Conservation (phyloP, 2,888 invertebrate genomes). For the Limenitis camilla region DNA sequence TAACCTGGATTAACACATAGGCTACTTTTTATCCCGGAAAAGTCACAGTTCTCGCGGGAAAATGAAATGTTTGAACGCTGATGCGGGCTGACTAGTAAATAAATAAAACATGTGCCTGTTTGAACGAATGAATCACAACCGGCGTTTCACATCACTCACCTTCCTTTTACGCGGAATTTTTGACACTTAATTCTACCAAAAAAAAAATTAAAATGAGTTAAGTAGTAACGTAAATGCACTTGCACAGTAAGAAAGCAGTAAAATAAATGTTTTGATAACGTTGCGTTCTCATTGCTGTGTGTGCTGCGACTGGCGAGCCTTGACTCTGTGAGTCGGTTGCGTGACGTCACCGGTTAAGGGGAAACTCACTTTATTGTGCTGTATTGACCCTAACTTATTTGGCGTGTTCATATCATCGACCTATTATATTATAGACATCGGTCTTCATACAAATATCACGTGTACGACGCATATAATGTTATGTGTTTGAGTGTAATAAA, state of each 20-base stretch:
- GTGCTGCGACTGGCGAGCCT: slow-evolving; percentile 47
- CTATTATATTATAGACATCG: too few relatives aligned
- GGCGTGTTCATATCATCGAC: background rate
- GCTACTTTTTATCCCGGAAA: too few relatives aligned
- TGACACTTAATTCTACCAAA: slow-evolving; percentile 36
- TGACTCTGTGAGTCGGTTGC: slow-evolving; percentile 45
- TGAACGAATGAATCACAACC: slow-evolving; percentile 12
- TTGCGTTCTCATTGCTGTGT: slow-evolving; percentile 61
- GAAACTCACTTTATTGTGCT: slow-evolving; percentile 22
- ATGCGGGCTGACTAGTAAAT: too few relatives aligned
- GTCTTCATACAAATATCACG: too few relatives aligned
- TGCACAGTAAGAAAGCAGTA: slow-evolving; percentile 43
- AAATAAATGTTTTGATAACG: slow-evolving; percentile 36
- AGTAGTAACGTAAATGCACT: slow-evolving; percentile 58
- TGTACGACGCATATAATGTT: too few relatives aligned
- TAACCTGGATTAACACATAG: too few relatives aligned
- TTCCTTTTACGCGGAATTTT: slow-evolving; percentile 71
- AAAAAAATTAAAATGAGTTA: slow-evolving; percentile 29
- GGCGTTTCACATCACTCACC: slow-evolving; percentile 44
- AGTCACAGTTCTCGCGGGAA: too few relatives aligned
- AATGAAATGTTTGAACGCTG: too few relatives aligned
- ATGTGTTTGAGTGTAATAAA: too few relatives aligned
- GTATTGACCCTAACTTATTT: slow-evolving; percentile 16
- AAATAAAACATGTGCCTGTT: too few relatives aligned
- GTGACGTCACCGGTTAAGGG: slow-evolving; percentile 52